Evolutionary conservation across 2,888 invertebrate genomes (phyloP).

Genomic region (Cryptophagus acutangulus): DNA sequence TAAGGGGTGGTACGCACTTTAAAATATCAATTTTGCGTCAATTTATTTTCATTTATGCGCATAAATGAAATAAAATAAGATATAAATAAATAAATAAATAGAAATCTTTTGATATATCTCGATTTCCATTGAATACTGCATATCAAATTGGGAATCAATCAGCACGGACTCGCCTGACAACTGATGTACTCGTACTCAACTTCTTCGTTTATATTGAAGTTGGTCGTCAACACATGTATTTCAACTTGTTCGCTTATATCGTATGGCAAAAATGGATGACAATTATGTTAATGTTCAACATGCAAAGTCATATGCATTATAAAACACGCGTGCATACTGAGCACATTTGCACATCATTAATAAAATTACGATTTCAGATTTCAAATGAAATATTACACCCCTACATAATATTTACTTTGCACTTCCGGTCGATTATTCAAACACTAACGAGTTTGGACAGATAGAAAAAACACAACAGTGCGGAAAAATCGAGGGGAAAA

Average conservation of each 20-base stretch:
- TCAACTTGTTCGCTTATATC: background rate
- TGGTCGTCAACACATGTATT: constrained; percentile 1
- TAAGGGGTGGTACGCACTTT: no score
- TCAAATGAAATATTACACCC: constrained; percentile 28
- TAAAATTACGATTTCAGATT: constrained; percentile 33
- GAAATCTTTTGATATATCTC: constrained; percentile 5
- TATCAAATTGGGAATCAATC: background rate
- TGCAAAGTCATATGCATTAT: constrained; percentile 7
- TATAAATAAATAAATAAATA: background rate
- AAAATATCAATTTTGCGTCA: no score
- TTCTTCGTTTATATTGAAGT: constrained; percentile 1
- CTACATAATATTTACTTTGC: constrained; percentile 24
- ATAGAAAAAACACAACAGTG: constrained; percentile 1
- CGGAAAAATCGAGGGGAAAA: background rate
- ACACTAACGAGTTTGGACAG: constrained; percentile 23
- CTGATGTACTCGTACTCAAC: constrained; percentile 4
- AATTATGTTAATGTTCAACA: constrained; percentile 5
- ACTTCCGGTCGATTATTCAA: constrained; percentile 27
- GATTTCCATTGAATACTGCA: constrained; percentile 8
- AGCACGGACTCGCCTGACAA: constrained; percentile 2
- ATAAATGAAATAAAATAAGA: constrained; percentile 6
- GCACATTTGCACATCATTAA: constrained; percentile 38
- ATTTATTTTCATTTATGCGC: background rate
- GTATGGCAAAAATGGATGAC: constrained; percentile 5
- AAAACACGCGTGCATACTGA: constrained; percentile 29